Evolutionary conservation across 2,797 vertebrate genomes (phyloP).

Genomic region (Hybognathus amarus): DNA sequence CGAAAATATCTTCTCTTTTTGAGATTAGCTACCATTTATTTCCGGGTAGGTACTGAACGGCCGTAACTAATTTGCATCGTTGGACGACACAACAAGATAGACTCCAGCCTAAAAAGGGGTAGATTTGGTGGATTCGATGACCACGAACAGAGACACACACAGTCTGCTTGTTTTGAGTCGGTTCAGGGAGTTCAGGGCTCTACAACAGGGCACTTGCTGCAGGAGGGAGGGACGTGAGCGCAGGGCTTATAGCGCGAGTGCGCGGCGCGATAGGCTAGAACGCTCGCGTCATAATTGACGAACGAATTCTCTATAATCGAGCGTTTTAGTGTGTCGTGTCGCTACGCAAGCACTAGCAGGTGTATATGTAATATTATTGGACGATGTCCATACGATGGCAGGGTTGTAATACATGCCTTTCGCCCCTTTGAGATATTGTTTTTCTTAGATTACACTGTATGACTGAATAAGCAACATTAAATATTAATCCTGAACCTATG

Average conservation of each 20-base stretch:
- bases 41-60: conserved; percentile 55
- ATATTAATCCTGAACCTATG: background rate
- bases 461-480: background rate
- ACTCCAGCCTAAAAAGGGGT: background rate
- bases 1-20: conserved; percentile 45
- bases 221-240: conserved; percentile 19
- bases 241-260: background rate
- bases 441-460: background rate
- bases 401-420: background rate
- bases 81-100: conserved; percentile 20
- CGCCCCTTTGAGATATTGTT: background rate
- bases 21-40: conserved; percentile 47
- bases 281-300: background rate
- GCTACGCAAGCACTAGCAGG: conserved; percentile 12
- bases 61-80: conserved; percentile 34
- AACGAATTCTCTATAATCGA: background rate
- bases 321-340: background rate
- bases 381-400: background rate
- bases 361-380: background rate
- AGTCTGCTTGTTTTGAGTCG: conserved; percentile 21
- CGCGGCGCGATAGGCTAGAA: background rate
- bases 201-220: conserved; percentile 49
- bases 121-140: conserved; percentile 11
- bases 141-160: background rate
- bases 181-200: conserved; percentile 17